Percentiles rank a stretch among this genome's conserved stretches.
Evolutionary conservation across 2,888 invertebrate genomes (phyloP).

Genomic region (Calliopum simillimum): DNA sequence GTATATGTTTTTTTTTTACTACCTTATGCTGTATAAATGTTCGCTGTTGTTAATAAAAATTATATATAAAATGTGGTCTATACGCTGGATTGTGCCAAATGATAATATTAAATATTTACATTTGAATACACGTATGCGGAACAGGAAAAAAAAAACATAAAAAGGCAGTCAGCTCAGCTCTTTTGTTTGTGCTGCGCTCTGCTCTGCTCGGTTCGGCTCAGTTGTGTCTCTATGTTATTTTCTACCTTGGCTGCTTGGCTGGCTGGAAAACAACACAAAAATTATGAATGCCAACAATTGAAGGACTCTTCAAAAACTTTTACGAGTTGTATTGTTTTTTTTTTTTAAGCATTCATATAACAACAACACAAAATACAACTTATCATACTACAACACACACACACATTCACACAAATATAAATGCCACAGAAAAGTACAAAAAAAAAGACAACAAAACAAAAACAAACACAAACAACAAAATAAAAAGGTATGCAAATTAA

Average conservation of each 20-base stretch:
- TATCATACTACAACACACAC: background rate
- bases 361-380: background rate
- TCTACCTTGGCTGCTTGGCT: slow-evolving; percentile 44
- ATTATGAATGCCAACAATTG: slow-evolving; percentile 47
- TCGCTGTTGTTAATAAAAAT: background rate
- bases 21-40: background rate
- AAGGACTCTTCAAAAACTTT: slow-evolving; percentile 39
- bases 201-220: background rate
- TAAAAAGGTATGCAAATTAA: slow-evolving; percentile 21
- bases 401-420: background rate
- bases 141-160: background rate
- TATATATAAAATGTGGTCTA: background rate
- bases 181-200: background rate
- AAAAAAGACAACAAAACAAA: background rate
- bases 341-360: slow-evolving; percentile 3
- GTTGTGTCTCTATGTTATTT: slow-evolving; percentile 24
- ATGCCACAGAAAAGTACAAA: background rate
- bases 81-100: slow-evolving; percentile 1
- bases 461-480: slow-evolving; percentile 15
- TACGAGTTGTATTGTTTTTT: slow-evolving; percentile 1
- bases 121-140: slow-evolving; percentile 5
- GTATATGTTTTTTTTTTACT: background rate
- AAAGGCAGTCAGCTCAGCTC: background rate
- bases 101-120: slow-evolving; percentile 28
- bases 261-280: slow-evolving; percentile 39